Conservation (phyloP, 2,888 invertebrate genomes). For the Chrysopilus asiliformis region DNA sequence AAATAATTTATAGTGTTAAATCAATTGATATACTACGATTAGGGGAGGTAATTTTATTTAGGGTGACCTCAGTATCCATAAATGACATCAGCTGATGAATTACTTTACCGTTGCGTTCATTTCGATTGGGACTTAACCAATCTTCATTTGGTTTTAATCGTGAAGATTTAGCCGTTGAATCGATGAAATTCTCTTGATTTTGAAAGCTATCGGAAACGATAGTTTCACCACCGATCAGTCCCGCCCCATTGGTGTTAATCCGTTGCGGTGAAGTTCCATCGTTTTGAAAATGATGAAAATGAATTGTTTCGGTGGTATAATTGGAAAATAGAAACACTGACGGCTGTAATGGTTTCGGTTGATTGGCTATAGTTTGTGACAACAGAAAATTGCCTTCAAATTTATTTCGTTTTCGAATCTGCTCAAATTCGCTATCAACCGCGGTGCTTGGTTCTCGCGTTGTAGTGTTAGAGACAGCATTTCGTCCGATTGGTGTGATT, state of each 20-base stretch:
- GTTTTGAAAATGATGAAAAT: slow-evolving; percentile 7
- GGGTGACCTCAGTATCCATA: slow-evolving; percentile 7
- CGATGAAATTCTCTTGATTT: too few species aligned
- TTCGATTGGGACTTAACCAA: too few species aligned
- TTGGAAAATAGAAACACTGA: slow-evolving; percentile 33
- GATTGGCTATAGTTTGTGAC: slow-evolving; percentile 17
- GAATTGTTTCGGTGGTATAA: slow-evolving; percentile 22
- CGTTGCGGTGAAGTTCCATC: slow-evolving; percentile 1
- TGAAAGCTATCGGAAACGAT: too few species aligned
- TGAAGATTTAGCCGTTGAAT: too few species aligned
- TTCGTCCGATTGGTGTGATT: slow-evolving; percentile 8
- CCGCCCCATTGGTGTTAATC: too few species aligned
- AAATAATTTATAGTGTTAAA: slow-evolving; percentile 26
- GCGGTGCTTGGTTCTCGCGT: too few species aligned
- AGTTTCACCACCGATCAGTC: too few species aligned
- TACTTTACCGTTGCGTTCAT: too few species aligned
- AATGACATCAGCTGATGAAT: slow-evolving; percentile 8
- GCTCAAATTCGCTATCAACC: slow-evolving; percentile 7
- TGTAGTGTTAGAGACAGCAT: too few species aligned
- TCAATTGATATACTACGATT: slow-evolving; percentile 31
- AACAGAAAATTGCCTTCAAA: slow-evolving; percentile 18
- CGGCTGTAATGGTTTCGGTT: slow-evolving; percentile 27
- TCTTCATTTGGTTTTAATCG: too few species aligned
- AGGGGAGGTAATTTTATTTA: slow-evolving; percentile 21
- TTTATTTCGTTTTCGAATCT: slow-evolving; percentile 9